Percentiles rank a stretch among this genome's conserved stretches.
These are phyloP conservation scores for Protaetia brevitarsis DNA, from an alignment of 1,140 invertebrate genomes.

Conservation along the genomic window DNA sequence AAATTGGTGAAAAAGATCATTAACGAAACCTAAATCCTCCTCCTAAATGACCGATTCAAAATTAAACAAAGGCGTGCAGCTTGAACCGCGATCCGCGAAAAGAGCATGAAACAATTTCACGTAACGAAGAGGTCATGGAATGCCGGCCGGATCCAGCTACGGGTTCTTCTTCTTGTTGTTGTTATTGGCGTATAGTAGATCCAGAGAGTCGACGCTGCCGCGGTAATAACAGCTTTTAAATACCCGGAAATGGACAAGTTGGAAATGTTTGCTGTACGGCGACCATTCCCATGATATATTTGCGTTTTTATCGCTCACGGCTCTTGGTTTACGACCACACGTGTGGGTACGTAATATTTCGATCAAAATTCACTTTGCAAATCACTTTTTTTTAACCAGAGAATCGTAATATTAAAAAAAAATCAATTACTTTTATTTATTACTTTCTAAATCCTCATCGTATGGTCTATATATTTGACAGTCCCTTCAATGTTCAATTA, in stretches of 20 bases:
- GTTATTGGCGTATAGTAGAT: not conserved
- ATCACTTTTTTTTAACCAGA: not conserved
- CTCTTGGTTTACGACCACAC: not conserved
- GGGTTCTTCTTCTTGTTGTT: not conserved
- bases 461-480: not conserved
- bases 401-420: not conserved
- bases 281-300: not conserved
- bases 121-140: not conserved
- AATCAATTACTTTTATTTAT: not conserved
- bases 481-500: no score
- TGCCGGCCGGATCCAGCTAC: not conserved
- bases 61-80: not conserved
- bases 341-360: not conserved
- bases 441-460: not conserved
- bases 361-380: not conserved
- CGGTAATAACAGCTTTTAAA: constrained; percentile 16
- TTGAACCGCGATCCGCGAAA: not conserved
- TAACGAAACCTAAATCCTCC: not conserved
- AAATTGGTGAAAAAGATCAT: not conserved
- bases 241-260: constrained; percentile 11
- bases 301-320: constrained; percentile 4
- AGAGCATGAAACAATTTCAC: not conserved
- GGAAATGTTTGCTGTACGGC: not conserved
- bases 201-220: not conserved
- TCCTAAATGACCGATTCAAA: not conserved